Evolutionary conservation across 2,888 invertebrate species (phyloP).

Genomic region (Lasioglossum lativentre): DNA sequence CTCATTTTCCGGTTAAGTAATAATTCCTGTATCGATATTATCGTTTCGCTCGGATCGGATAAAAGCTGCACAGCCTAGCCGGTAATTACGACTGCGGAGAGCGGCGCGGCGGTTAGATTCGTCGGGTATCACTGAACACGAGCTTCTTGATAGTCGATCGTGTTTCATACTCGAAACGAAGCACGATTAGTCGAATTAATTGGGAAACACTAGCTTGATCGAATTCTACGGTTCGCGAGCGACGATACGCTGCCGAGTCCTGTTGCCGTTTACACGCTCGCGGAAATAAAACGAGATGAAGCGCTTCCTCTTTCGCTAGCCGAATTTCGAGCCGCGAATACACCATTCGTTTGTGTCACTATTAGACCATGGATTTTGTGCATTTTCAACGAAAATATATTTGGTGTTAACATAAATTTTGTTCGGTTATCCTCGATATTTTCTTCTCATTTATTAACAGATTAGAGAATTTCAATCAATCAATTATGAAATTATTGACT

Average conservation of each 20-base stretch:
- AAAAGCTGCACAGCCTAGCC: background rate
- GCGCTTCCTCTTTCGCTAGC: background rate
- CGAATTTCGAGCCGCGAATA: background rate
- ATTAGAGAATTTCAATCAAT: too few relatives aligned
- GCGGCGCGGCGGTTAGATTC: background rate
- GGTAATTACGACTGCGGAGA: background rate
- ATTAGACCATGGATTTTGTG: background rate
- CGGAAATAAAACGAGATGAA: background rate
- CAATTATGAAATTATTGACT: background rate
- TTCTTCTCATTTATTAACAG: too few relatives aligned
- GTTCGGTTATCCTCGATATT: too few relatives aligned
- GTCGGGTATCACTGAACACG: background rate
- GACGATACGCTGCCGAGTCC: background rate
- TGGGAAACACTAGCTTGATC: background rate
- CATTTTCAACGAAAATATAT: background rate
- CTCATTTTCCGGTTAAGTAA: background rate
- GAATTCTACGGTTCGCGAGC: background rate
- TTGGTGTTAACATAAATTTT: too few relatives aligned
- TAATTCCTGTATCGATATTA: background rate
- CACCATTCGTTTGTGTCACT: background rate
- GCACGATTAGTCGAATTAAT: background rate
- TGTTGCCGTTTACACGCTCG: background rate
- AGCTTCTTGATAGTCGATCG: background rate
- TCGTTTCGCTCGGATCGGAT: background rate
- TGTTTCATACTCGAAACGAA: constrained; percentile 7